These are phyloP conservation scores for Physocephala rufipes DNA, from an alignment of 2,888 invertebrate species.

Conservation along the genomic window DNA sequence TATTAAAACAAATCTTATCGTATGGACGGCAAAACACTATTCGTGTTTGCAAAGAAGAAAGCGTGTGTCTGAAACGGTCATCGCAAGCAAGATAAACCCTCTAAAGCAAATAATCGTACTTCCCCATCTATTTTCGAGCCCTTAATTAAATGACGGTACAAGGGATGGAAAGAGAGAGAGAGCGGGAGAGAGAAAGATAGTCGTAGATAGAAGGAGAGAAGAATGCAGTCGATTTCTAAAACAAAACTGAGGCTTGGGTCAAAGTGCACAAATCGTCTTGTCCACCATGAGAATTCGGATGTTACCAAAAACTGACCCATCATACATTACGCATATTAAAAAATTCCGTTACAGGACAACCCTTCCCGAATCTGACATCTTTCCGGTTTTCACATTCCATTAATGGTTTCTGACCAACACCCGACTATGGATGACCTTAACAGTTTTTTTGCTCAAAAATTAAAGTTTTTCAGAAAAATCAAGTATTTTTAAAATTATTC, in stretches of 20 bases:
- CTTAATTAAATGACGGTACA: not conserved
- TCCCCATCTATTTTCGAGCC: not conserved
- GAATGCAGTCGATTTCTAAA: no score
- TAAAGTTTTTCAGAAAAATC: slow-evolving; percentile 25
- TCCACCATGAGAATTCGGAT: slow-evolving; percentile 20
- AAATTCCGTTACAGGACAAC: slow-evolving; percentile 35
- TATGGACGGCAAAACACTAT: not conserved
- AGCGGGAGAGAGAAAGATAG: slow-evolving; percentile 7
- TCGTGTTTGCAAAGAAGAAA: slow-evolving; percentile 38
- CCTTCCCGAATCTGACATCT: not conserved
- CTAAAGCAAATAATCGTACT: slow-evolving; percentile 10
- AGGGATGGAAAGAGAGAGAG: no score
- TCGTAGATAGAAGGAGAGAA: slow-evolving; percentile 33
- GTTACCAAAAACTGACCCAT: not conserved
- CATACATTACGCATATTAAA: not conserved
- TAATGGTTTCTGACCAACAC: not conserved
- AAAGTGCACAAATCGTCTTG: slow-evolving; percentile 30
- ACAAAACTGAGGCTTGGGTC: no score
- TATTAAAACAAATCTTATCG: slow-evolving; percentile 3
- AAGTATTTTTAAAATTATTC: slow-evolving; percentile 7
- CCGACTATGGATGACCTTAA: slow-evolving; percentile 33
- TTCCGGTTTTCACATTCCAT: not conserved
- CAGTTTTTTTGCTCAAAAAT: slow-evolving; percentile 31
- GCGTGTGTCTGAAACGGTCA: slow-evolving; percentile 36
- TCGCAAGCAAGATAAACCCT: slow-evolving; percentile 3